These are phyloP conservation scores for Galerucella pusilla DNA, from an alignment of 2,888 invertebrate genomes.

Conservation along the genomic window DNA sequence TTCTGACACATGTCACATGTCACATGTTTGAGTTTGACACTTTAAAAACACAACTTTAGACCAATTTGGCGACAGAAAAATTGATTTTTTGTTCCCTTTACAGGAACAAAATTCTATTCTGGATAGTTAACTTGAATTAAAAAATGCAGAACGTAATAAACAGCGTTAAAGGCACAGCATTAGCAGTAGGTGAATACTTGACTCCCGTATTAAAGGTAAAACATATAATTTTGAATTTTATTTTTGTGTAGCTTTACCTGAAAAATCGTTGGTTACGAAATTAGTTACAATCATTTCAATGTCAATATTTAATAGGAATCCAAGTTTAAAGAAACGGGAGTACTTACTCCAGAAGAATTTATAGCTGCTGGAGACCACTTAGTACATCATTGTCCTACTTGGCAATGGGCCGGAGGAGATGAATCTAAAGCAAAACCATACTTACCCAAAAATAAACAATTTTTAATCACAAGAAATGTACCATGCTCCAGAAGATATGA, in stretches of 20 bases:
- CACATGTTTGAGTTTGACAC: no score
- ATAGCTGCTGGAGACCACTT: conserved; percentile 98
- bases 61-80: conserved; percentile 23
- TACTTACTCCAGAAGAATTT: conserved; percentile 99
- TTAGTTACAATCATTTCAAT: background rate
- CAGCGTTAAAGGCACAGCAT: conserved; percentile 92
- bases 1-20: no score
- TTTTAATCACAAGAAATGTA: conserved; percentile 95
- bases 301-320: conserved; percentile 77
- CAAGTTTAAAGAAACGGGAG: conserved; percentile 97
- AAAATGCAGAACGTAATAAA: conserved; percentile 96
- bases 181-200: conserved; percentile 95
- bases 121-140: background rate
- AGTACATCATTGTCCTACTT: conserved; percentile 99
- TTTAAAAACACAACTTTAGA: background rate
- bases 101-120: background rate
- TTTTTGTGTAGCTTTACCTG: conserved; percentile 22
- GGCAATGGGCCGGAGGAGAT: conserved; percentile 98
- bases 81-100: conserved; percentile 20
- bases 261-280: no score
- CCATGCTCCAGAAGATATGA: conserved; percentile 96
- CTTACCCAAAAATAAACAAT: conserved; percentile 95
- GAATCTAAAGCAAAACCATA: conserved; percentile 89
- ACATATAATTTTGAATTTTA: conserved; percentile 14
- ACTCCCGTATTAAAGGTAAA: conserved; percentile 95